Conservation (phyloP, 2,888 invertebrate genomes). For the Torymus texanus region DNA sequence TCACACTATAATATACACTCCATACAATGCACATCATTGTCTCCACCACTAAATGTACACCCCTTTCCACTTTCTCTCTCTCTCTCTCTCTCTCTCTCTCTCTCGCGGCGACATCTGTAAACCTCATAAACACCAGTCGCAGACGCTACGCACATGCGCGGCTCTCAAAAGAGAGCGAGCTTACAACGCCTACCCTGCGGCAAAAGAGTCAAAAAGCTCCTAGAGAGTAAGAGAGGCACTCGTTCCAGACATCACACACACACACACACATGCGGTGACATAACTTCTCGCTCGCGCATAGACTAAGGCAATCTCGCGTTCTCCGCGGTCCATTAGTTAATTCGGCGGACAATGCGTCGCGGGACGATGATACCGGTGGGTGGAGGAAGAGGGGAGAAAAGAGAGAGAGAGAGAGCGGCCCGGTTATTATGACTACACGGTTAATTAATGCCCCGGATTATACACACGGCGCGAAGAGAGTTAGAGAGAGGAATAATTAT, state of each 20-base stretch:
- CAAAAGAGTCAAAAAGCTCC: neutral
- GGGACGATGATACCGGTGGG: constrained; percentile 53
- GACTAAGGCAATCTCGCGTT: constrained; percentile 58
- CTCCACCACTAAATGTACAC: too few species aligned
- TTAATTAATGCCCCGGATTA: constrained; percentile 71
- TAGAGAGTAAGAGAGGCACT: constrained; percentile 22
- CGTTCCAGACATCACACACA: too few species aligned
- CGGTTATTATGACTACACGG: constrained; percentile 70
- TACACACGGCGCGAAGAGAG: constrained; percentile 56
- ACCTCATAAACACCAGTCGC: too few species aligned
- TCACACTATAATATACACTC: too few species aligned
- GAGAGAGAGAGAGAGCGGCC: too few species aligned
- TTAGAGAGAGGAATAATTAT: constrained; percentile 58
- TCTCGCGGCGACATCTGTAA: too few species aligned
- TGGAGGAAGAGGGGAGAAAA: too few species aligned
- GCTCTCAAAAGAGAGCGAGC: neutral
- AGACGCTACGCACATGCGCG: too few species aligned
- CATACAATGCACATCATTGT: too few species aligned
- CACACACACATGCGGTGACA: neutral
- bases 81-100: too few species aligned
- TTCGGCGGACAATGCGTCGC: constrained; percentile 59
- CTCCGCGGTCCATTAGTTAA: constrained; percentile 63
- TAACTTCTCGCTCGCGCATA: neutral
- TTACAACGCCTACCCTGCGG: neutral
- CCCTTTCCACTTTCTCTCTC: too few species aligned